Evolutionary conservation across 2,888 invertebrate species (phyloP).

Genomic region (Falcaria lacertinaria): DNA sequence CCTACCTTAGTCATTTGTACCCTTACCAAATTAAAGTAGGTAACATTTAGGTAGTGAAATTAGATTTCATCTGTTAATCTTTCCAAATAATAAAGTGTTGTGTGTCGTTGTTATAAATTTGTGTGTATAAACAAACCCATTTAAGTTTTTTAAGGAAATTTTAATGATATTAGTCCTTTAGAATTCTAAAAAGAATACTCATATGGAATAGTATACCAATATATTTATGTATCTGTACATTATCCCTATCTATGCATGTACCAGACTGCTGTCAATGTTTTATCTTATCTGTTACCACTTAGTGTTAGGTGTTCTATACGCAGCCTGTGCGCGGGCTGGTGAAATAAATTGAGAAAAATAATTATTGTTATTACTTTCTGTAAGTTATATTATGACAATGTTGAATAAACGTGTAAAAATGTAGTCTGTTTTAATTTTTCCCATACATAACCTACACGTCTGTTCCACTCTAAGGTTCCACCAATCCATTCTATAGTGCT

Average conservation of each 20-base stretch:
- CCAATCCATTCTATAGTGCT: too few species aligned
- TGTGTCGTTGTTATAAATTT: constrained; percentile 6
- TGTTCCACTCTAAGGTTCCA: too few species aligned
- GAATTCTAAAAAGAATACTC: not conserved
- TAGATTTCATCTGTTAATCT: constrained; percentile 21
- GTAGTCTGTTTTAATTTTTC: not conserved
- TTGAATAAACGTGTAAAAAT: constrained; percentile 71
- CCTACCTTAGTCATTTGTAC: constrained; percentile 23
- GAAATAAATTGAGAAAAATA: constrained; percentile 41
- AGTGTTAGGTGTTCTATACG: constrained; percentile 48
- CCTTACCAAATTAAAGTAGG: constrained; percentile 8
- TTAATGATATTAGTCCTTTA: constrained; percentile 10
- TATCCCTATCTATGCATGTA: not conserved
- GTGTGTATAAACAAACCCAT: constrained; percentile 3
- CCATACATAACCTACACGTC: too few species aligned
- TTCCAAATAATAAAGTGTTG: constrained; percentile 18
- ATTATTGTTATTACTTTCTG: constrained; percentile 62
- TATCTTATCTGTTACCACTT: constrained; percentile 32
- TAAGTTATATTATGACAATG: constrained; percentile 72
- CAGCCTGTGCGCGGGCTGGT: constrained; percentile 26
- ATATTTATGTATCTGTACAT: not conserved
- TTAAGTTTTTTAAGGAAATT: too few species aligned
- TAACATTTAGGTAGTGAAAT: constrained; percentile 9
- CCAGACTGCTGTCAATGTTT: constrained; percentile 4
- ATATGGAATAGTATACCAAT: too few species aligned